Evolutionary conservation across 2,888 invertebrate genomes (phyloP).

Genomic region (Idaea biselata): DNA sequence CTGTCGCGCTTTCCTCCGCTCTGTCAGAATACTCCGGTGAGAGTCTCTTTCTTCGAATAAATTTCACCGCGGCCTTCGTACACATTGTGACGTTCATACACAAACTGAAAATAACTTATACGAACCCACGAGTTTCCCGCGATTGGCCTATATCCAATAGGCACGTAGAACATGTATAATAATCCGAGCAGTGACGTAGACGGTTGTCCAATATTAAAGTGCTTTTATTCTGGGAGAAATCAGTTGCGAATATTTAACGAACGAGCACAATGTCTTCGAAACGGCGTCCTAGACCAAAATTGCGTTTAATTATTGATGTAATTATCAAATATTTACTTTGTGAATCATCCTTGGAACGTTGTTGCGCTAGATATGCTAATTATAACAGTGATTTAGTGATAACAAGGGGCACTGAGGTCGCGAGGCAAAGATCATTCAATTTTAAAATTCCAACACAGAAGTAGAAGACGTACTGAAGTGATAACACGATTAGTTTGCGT

Average conservation of each 20-base stretch:
- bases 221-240: constrained; percentile 57
- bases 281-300: constrained; percentile 70
- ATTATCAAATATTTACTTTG: constrained; percentile 67
- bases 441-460: constrained; percentile 15
- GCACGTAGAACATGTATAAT: constrained; percentile 62
- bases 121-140: constrained; percentile 63
- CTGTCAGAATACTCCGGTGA: constrained; percentile 71
- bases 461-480: not conserved
- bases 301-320: constrained; percentile 71
- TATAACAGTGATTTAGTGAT: constrained; percentile 52
- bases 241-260: constrained; percentile 49
- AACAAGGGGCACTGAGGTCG: constrained; percentile 40
- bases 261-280: constrained; percentile 62
- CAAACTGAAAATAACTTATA: constrained; percentile 66
- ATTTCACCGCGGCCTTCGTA: constrained; percentile 50
- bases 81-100: constrained; percentile 59
- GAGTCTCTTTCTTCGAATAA: constrained; percentile 55
- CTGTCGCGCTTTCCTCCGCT: constrained; percentile 70
- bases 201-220: constrained; percentile 67
- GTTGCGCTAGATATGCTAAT: constrained; percentile 36
- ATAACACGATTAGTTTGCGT: not conserved
- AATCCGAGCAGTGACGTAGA: constrained; percentile 64
- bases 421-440: constrained; percentile 6
- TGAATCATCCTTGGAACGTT: constrained; percentile 55
- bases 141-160: constrained; percentile 78